Evolutionary conservation across 2,888 invertebrate genomes (phyloP), one percentile per base, ranked within the genome.

Genomic region (Meteorus colon): DNA sequence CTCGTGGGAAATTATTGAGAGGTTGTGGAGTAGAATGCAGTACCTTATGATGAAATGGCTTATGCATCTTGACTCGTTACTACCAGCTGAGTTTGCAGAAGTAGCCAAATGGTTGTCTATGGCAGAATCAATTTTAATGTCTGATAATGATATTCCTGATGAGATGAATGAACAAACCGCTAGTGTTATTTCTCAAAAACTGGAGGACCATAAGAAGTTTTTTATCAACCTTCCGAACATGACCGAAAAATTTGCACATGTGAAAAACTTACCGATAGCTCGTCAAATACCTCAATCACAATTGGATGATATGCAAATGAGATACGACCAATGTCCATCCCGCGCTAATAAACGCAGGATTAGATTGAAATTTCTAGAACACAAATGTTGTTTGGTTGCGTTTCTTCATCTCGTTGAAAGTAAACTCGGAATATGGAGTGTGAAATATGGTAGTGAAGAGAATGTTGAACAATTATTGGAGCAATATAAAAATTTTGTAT

Each of bases 381-480:
- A 97, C 90, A 97, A 97, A 91, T 97, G 97, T 90, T 97, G 97
- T 90, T 93, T 98, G 84, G 94, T 98, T 85, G 97, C 97, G 79
- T 97, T 97, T 91, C 93, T 98, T 75, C 96, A 96, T 89, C 92
- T 97, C 81, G 95, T 97, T 55, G 97, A 98, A 91, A 95, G 94
- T 77, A 97, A 97, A 89, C 92, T 98, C 82, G 94, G 95, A 87
- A 92, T 93, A 69, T 98, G 98, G 97, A 96, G 95, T 79, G 94
- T 95, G 45, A 97, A 97, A 90, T 97, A 96, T 86, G 97, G 97
- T 60, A 92, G 93, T 72, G 93, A 96, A 83, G 95, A 96, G 79
- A 94, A 95, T 89, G 96, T 96, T 29, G 93, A 94, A 87, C 94
- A 94, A 87, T 93, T 96, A 88, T 90, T 97, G 88, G 96, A 96